phyloP scores from a whole-genome alignment of 2,113 vertebrate species.

The Arvicanthis niloticus region DNA sequence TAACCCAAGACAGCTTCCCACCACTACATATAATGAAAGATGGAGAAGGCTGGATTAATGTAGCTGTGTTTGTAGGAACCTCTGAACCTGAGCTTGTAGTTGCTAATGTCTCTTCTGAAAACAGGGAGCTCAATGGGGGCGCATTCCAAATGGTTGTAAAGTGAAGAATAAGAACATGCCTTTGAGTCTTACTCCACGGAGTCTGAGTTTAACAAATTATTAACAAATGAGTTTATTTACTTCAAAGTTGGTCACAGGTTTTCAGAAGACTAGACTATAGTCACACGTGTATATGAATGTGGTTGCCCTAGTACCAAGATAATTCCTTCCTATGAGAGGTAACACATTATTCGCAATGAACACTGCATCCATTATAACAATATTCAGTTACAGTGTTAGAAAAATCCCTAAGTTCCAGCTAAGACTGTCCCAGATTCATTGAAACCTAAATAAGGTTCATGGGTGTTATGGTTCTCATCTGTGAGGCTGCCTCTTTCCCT shows the following conservation, averaged over 20 bases:
- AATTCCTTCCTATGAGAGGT: constrained; percentile 8
- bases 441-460: not conserved
- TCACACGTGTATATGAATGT: not conserved
- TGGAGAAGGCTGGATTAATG: not conserved
- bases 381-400: constrained; percentile 13
- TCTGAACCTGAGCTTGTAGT: not conserved
- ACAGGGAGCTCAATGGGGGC: not conserved
- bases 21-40: not conserved
- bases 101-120: not conserved
- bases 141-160: not conserved
- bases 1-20: not conserved
- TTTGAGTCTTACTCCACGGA: not conserved
- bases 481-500: not conserved
- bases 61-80: not conserved
- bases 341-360: constrained; percentile 11
- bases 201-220: not conserved
- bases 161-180: not conserved
- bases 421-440: not conserved
- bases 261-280: not conserved
- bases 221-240: not conserved
- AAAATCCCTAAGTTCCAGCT: not conserved
- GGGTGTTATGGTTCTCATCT: not conserved
- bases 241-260: not conserved
- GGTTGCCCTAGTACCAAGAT: not conserved
- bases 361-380: not conserved